phyloP scores from a whole-genome alignment of 2,113 vertebrate species.

The Lampris megalopsis region DNA sequence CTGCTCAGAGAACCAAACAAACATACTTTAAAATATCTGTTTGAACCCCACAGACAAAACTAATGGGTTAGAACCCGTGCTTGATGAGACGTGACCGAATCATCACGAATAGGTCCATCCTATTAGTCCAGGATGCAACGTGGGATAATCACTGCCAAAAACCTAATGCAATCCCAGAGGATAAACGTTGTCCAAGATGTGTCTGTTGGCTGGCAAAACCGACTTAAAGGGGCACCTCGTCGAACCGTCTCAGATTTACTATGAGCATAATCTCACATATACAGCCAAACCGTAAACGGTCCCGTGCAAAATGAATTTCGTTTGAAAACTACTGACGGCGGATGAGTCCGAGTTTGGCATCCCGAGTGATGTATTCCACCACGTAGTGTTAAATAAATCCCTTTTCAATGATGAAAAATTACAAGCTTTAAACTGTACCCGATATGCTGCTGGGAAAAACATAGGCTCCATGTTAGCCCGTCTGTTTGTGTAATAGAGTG shows the following conservation, averaged over 20 bases:
- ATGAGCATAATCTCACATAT: slow-evolving; percentile 41
- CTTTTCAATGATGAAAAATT: neutral
- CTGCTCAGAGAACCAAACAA: no score
- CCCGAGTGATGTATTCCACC: slow-evolving; percentile 1
- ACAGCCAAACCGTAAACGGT: slow-evolving; percentile 44
- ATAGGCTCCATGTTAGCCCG: neutral
- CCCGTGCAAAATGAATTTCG: slow-evolving; percentile 10
- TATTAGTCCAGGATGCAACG: neutral
- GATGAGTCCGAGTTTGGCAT: slow-evolving; percentile 17
- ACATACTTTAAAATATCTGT: no score
- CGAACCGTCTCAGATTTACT: slow-evolving; percentile 12
- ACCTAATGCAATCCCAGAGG: neutral
- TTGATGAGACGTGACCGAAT: neutral
- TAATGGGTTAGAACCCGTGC: neutral
- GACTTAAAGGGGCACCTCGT: slow-evolving; percentile 8
- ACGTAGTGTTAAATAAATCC: no score
- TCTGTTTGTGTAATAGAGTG: neutral
- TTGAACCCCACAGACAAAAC: neutral
- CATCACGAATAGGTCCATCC: neutral
- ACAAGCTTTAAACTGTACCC: slow-evolving; percentile 13
- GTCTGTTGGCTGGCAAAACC: neutral
- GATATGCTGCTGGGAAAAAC: neutral
- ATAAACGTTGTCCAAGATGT: neutral
- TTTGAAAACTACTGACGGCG: slow-evolving; percentile 34
- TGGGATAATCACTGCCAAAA: neutral